These are phyloP conservation scores for Onychorhynchus coronatus DNA, from an alignment of 2,113 vertebrate genomes.

Conservation along the genomic window DNA sequence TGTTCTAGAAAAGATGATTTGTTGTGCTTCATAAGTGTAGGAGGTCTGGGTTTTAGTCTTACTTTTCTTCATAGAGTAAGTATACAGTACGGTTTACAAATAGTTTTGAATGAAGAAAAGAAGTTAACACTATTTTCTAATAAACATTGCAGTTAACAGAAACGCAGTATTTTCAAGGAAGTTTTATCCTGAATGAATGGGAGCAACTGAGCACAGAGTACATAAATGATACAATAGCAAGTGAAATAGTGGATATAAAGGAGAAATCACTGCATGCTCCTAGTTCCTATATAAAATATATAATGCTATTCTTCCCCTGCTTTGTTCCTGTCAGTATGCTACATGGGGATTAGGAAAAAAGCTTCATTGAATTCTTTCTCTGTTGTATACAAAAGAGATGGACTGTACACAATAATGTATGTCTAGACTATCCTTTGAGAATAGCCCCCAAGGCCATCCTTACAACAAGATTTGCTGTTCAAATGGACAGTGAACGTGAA, in stretches of 20 bases:
- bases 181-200: background rate
- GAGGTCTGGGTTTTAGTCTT: rapidly evolving
- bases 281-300: background rate
- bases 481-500: background rate
- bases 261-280: background rate
- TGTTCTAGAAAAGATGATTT: background rate
- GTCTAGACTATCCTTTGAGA: constrained; percentile 43
- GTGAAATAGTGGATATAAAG: background rate
- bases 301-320: background rate
- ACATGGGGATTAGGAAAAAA: background rate
- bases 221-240: background rate
- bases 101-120: background rate
- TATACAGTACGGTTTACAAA: background rate
- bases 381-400: constrained; percentile 8
- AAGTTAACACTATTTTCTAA: background rate
- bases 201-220: background rate
- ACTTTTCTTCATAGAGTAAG: background rate
- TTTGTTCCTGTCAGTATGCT: background rate
- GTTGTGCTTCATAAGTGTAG: background rate
- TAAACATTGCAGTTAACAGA: background rate
- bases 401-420: background rate
- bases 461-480: constrained; percentile 18
- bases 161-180: background rate
- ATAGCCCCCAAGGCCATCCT: constrained; percentile 4
- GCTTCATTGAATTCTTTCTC: background rate